Conservation (phyloP, 2,113 vertebrate species). For the Varanus salvator region DNA sequence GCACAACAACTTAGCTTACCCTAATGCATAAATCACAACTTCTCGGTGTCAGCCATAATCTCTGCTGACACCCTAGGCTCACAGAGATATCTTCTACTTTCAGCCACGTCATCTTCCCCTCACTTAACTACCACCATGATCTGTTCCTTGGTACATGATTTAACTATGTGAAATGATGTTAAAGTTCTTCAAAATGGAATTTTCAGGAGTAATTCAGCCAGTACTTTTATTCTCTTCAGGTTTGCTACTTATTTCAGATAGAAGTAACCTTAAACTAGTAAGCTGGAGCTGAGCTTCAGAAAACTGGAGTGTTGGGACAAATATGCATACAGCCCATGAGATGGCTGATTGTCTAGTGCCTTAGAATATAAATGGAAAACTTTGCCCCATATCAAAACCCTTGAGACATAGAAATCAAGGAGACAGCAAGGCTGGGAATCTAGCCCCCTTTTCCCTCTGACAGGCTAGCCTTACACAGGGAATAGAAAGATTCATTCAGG, state of each 20-base stretch:
- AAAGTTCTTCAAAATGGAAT: background rate
- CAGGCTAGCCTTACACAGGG: background rate
- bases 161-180: constrained; percentile 1
- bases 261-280: background rate
- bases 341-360: background rate
- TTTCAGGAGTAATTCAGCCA: constrained; percentile 33
- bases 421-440: background rate
- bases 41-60: constrained; percentile 36
- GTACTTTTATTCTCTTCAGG: background rate
- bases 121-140: constrained; percentile 49
- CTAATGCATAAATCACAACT: constrained; percentile 45
- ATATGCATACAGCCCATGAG: background rate
- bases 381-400: background rate
- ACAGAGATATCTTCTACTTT: constrained; percentile 37
- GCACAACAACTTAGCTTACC: constrained; percentile 41
- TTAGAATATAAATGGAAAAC: background rate
- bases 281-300: constrained; percentile 6
- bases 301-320: background rate
- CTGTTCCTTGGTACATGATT: constrained; percentile 46
- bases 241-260: constrained; percentile 20
- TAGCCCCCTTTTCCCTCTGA: background rate
- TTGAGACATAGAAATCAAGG: background rate
- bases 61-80: constrained; percentile 44
- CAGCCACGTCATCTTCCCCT: constrained; percentile 43
- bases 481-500: background rate